Percentiles rank a stretch among this genome's conserved stretches.
phyloP scores from a whole-genome alignment of 2,113 vertebrate genomes.

The Chaetodon trifascialis region DNA sequence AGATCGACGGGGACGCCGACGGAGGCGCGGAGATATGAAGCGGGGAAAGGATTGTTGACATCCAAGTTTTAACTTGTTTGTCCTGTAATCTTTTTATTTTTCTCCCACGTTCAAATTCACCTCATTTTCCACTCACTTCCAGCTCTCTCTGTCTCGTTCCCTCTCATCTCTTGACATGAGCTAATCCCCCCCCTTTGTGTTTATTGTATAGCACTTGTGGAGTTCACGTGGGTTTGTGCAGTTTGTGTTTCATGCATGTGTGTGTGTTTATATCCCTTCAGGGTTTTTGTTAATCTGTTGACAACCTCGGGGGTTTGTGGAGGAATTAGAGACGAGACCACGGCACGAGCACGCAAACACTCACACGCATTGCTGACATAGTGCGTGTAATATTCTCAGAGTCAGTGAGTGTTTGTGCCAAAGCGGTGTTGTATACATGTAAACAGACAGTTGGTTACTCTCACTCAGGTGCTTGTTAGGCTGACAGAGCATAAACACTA shows the following conservation, averaged over 20 bases:
- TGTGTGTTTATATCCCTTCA: slow-evolving; percentile 23
- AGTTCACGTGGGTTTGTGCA: slow-evolving; percentile 4
- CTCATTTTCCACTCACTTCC: slow-evolving; percentile 2
- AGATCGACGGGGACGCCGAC: neutral
- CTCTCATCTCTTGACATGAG: slow-evolving; percentile 46
- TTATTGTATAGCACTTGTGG: slow-evolving; percentile 53
- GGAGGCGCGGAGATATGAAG: neutral
- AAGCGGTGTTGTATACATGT: slow-evolving; percentile 29
- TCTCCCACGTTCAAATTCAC: slow-evolving; percentile 3
- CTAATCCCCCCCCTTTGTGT: slow-evolving; percentile 62
- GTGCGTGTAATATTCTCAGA: slow-evolving; percentile 36
- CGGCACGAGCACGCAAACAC: neutral
- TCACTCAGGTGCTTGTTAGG: slow-evolving; percentile 42
- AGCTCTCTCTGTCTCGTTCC: neutral
- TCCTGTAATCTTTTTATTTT: slow-evolving; percentile 6
- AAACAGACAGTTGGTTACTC: slow-evolving; percentile 45
- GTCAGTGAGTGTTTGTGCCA: slow-evolving; percentile 32
- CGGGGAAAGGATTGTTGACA: slow-evolving; percentile 13
- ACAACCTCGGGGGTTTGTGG: slow-evolving; percentile 33
- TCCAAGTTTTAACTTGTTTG: slow-evolving; percentile 12
- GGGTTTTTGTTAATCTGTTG: slow-evolving; percentile 41
- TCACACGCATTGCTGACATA: slow-evolving; percentile 3
- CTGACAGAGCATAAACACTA: slow-evolving; percentile 26
- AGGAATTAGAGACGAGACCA: slow-evolving; percentile 27
- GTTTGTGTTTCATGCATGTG: slow-evolving; percentile 6